These are phyloP conservation scores for Temnothorax ravouxi DNA, from an alignment of 2,888 invertebrate species.

Conservation along the genomic window DNA sequence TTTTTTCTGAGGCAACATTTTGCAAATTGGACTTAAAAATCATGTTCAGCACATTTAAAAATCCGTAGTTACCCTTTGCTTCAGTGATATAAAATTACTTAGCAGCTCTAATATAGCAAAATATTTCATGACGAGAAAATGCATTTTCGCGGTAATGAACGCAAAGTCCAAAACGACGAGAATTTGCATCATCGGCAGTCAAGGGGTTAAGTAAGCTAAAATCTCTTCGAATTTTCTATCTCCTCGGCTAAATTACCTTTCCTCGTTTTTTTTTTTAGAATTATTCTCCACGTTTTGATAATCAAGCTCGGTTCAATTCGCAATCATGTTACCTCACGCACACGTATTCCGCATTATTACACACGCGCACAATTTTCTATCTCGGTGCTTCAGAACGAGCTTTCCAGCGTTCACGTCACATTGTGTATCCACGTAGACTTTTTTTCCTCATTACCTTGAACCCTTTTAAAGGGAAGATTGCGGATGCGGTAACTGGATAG, in stretches of 20 bases:
- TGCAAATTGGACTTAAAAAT: no score
- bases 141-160: no score
- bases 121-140: no score
- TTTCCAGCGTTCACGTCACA: slow-evolving; percentile 27
- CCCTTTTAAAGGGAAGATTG: slow-evolving; percentile 17
- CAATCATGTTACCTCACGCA: background rate
- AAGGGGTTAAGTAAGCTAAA: background rate
- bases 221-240: background rate
- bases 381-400: slow-evolving; percentile 33
- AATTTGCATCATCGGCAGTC: no score
- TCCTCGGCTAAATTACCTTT: background rate
- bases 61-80: no score
- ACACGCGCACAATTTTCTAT: slow-evolving; percentile 40
- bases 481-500: slow-evolving; percentile 24
- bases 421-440: slow-evolving; percentile 32
- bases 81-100: no score
- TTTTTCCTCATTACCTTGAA: background rate
- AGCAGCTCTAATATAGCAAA: no score
- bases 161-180: no score
- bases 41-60: no score
- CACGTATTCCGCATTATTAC: slow-evolving; percentile 13
- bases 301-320: background rate
- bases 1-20: no score
- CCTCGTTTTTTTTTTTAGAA: background rate
- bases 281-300: slow-evolving; percentile 1